Evolutionary conservation across 2,113 vertebrate species (phyloP).

Genomic region (Chaenogobius annularis): DNA sequence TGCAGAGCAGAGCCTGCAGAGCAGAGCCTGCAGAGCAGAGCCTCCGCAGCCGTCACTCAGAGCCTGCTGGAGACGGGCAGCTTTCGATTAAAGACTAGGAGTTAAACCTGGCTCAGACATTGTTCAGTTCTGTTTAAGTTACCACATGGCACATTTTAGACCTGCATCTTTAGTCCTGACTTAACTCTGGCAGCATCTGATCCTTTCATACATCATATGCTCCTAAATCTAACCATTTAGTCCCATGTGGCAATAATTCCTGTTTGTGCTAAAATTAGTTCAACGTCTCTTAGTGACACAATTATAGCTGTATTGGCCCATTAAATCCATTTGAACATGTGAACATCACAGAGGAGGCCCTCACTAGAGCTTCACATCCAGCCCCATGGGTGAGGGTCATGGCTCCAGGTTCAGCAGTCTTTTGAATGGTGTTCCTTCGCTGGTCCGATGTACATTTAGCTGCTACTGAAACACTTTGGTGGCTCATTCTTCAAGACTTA

Average conservation of each 20-base stretch:
- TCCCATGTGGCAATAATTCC: background rate
- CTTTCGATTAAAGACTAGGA: background rate
- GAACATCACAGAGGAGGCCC: conserved; percentile 27
- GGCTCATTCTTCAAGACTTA: conserved; percentile 15
- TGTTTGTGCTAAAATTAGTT: too few species aligned
- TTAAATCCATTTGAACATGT: conserved; percentile 26
- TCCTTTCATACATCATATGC: background rate
- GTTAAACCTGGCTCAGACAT: too few species aligned
- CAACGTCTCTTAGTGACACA: too few species aligned
- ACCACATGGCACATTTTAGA: background rate
- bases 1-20: too few species aligned
- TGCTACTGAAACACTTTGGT: conserved; percentile 48
- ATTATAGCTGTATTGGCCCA: too few species aligned
- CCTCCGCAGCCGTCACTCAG: too few species aligned
- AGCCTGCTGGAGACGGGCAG: background rate
- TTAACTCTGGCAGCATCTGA: background rate
- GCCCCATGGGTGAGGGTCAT: conserved; percentile 41
- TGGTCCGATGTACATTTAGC: conserved; percentile 73
- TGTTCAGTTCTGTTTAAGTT: background rate
- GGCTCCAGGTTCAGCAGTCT: conserved; percentile 60
- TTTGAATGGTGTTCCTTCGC: conserved; percentile 57
- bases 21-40: too few species aligned
- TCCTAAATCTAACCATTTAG: conserved; percentile 4
- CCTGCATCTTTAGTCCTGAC: background rate
- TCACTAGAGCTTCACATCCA: background rate